Percentiles rank a stretch among this genome's conserved stretches.
phyloP scores from a whole-genome alignment of 2,113 vertebrate species.

The Antidorcas marsupialis region DNA sequence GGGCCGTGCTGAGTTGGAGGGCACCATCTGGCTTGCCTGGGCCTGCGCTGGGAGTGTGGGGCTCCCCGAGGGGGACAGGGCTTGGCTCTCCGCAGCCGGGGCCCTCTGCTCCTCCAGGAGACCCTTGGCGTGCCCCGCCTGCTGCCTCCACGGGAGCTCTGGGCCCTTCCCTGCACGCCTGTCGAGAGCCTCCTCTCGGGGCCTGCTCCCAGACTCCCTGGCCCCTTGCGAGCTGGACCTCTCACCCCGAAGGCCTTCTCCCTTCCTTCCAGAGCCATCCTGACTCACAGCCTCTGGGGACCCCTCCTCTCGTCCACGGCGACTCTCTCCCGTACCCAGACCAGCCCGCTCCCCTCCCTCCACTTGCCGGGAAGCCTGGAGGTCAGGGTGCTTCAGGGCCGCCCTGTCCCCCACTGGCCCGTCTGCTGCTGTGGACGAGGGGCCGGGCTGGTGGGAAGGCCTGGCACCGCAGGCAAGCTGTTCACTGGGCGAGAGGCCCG shows the following conservation, averaged over 20 bases:
- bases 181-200: not conserved
- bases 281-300: not conserved
- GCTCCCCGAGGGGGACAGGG: rapidly evolving
- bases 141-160: not conserved
- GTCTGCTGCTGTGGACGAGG: rapidly evolving
- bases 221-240: rapidly evolving
- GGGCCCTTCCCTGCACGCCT: not conserved
- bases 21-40: rapidly evolving
- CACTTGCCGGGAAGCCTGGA: not conserved
- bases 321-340: rapidly evolving
- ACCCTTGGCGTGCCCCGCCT: not conserved
- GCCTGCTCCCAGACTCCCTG: not conserved
- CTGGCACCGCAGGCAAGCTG: rapidly evolving
- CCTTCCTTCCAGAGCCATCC: not conserved
- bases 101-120: rapidly evolving
- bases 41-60: too few relatives aligned
- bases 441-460: not conserved
- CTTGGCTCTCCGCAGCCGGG: not conserved
- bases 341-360: not conserved
- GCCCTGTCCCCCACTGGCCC: rapidly evolving
- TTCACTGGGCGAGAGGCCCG: rapidly evolving
- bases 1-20: not conserved
- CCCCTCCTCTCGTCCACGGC: rapidly evolving
- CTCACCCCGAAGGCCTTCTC: rapidly evolving
- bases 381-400: rapidly evolving